These are phyloP conservation scores for Cephus spinipes DNA, from an alignment of 2,888 invertebrate species.

Conservation along the genomic window DNA sequence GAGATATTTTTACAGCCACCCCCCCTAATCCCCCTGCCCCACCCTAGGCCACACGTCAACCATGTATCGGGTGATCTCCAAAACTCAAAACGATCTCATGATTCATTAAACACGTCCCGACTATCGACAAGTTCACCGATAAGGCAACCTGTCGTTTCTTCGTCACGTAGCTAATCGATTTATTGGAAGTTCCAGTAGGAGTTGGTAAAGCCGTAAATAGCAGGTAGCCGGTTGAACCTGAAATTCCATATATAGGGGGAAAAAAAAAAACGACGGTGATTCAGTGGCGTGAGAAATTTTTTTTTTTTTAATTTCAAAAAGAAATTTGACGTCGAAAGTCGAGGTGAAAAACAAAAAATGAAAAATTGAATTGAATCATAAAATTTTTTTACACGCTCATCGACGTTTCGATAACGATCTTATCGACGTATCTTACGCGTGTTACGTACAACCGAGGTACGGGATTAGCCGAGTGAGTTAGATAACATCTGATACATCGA, in stretches of 20 bases:
- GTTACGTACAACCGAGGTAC: background rate
- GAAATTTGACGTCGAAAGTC: no score
- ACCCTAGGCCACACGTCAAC: background rate
- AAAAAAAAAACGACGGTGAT: background rate
- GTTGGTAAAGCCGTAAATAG: background rate
- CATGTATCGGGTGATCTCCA: background rate
- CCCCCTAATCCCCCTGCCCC: background rate
- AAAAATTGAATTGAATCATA: background rate
- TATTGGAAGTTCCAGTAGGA: background rate
- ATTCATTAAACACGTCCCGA: background rate
- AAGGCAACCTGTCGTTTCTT: background rate
- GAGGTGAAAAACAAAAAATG: background rate
- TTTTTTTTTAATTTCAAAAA: background rate
- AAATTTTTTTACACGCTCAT: background rate
- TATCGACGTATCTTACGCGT: background rate
- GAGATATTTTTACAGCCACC: background rate
- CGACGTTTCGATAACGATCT: constrained; percentile 5
- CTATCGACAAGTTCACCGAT: background rate
- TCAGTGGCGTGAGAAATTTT: background rate
- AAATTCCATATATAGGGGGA: background rate
- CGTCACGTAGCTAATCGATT: background rate
- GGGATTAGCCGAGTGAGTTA: background rate
- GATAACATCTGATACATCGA: constrained; percentile 13
- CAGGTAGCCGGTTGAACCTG: background rate
- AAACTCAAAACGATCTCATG: background rate